These are phyloP conservation scores for Perizoma flavofasciatum DNA, from an alignment of 2,888 invertebrate genomes.

Conservation along the genomic window DNA sequence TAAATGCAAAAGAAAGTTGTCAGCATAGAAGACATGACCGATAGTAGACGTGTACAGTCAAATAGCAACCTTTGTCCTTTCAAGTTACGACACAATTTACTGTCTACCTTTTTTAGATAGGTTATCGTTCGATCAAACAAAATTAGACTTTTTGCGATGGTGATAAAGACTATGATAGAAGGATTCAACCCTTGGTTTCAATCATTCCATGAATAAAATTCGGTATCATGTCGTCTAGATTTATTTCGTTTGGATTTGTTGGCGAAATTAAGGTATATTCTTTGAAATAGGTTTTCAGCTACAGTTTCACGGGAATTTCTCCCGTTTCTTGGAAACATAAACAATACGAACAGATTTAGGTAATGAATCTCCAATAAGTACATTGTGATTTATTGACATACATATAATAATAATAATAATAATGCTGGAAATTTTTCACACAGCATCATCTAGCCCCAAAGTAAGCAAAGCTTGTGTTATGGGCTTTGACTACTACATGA, in stretches of 20 bases:
- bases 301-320: not conserved
- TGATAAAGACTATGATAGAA: conserved; percentile 10
- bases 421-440: too few species aligned
- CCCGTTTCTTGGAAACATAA: too few species aligned
- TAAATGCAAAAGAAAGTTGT: conserved; percentile 25
- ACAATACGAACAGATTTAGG: too few species aligned
- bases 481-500: too few species aligned
- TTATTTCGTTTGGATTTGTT: conserved; percentile 35
- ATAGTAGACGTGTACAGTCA: conserved; percentile 6
- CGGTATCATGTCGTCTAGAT: conserved; percentile 29
- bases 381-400: too few species aligned
- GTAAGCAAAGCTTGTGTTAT: too few species aligned
- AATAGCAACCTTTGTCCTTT: conserved; percentile 32
- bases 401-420: too few species aligned
- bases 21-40: conserved; percentile 30
- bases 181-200: conserved; percentile 35
- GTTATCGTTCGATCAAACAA: conserved; percentile 21
- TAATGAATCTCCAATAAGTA: too few species aligned
- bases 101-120: conserved; percentile 10
- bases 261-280: conserved; percentile 17
- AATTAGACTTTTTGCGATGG: conserved; percentile 25
- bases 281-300: not conserved
- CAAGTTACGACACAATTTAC: conserved; percentile 28
- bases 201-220: conserved; percentile 40
- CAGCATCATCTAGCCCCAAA: too few species aligned